Evolutionary conservation across 1,140 invertebrate species (phyloP).

Genomic region (Drosophila kanapiae): DNA sequence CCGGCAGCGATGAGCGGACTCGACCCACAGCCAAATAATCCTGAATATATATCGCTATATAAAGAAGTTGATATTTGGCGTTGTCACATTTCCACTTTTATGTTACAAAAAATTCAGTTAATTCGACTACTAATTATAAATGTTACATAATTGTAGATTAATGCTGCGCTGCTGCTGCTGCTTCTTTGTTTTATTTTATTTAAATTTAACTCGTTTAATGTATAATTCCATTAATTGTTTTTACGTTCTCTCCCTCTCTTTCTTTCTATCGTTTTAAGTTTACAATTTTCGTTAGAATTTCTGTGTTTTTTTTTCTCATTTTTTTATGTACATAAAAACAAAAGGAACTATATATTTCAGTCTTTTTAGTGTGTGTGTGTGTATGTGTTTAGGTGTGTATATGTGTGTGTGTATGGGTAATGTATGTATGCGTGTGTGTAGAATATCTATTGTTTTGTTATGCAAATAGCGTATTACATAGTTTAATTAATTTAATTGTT

Average conservation of each 20-base stretch:
- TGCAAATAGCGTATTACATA: conserved; percentile 57
- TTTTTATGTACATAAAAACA: conserved; percentile 85
- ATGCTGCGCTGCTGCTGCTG: conserved; percentile 60
- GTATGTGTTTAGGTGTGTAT: conserved; percentile 27
- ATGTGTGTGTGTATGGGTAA: conserved; percentile 35
- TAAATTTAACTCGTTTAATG: conserved; percentile 71
- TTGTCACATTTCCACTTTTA: conserved; percentile 51
- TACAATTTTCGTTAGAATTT: conserved; percentile 78
- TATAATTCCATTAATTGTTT: conserved; percentile 83
- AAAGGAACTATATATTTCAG: conserved; percentile 86
- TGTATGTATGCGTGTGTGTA: conserved; percentile 48
- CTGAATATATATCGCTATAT: conserved; percentile 61
- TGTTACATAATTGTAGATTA: conserved; percentile 57
- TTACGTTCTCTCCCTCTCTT: conserved; percentile 49
- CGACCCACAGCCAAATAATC: conserved; percentile 52
- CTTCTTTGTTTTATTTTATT: conserved; percentile 43
- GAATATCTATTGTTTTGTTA: conserved; percentile 69
- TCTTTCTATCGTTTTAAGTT: conserved; percentile 55
- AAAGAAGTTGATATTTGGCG: conserved; percentile 58
- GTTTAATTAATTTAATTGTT: conserved; percentile 54
- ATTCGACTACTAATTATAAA: conserved; percentile 70
- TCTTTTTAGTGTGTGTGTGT: conserved; percentile 84
- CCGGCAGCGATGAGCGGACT: conserved; percentile 50
- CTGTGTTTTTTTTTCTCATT: conserved; percentile 47
- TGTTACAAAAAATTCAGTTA: conserved; percentile 71